Evolutionary conservation across 2,113 vertebrate species (phyloP).

Genomic region (Phalacrocorax brasilianus): DNA sequence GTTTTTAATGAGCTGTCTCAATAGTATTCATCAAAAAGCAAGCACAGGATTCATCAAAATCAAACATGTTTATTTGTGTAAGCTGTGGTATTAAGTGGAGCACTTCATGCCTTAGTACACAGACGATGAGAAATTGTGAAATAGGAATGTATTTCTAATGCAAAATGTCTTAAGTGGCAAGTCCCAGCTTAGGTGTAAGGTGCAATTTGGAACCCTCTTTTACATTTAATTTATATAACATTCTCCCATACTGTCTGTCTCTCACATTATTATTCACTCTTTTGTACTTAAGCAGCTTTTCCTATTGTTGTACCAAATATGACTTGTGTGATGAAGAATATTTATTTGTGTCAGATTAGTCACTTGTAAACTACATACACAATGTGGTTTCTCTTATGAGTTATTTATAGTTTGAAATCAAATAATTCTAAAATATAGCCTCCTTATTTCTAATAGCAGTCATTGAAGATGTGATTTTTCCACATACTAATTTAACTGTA

Average conservation of each 20-base stretch:
- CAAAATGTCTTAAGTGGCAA: neutral
- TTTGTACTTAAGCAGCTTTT: neutral
- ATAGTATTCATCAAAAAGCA: slow-evolving; percentile 58
- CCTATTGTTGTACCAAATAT: neutral
- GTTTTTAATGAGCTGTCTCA: slow-evolving; percentile 62
- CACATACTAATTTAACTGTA: neutral
- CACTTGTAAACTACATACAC: neutral
- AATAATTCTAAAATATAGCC: neutral
- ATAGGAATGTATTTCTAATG: neutral
- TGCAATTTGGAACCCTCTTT: neutral
- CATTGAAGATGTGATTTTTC: neutral
- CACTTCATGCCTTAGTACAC: slow-evolving; percentile 28
- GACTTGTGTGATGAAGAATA: neutral
- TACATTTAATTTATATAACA: neutral
- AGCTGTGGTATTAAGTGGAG: slow-evolving; percentile 20
- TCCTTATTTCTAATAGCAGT: neutral
- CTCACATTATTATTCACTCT: neutral
- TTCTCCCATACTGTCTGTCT: neutral
- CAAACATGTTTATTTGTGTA: slow-evolving; percentile 47
- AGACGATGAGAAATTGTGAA: neutral
- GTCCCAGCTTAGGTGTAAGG: neutral
- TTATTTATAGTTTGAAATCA: neutral
- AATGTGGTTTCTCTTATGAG: neutral
- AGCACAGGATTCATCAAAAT: slow-evolving; percentile 34
- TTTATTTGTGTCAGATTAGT: neutral